Evolutionary conservation across 1,140 invertebrate species (phyloP), one percentile per base, ranked within the genome.

Genomic region (Drosophila bifasciata): DNA sequence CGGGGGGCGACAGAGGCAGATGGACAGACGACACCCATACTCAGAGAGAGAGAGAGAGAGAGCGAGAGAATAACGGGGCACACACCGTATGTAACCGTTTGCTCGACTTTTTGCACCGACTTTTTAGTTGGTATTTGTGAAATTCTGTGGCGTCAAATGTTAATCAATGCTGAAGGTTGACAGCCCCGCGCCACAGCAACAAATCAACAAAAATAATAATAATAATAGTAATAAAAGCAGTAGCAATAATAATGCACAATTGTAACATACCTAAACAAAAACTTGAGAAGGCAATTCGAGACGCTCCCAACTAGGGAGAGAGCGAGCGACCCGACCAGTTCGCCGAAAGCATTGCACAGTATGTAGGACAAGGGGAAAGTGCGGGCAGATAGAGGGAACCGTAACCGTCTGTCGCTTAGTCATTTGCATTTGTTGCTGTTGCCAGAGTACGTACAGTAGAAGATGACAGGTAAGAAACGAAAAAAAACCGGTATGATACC

Each of bases 121-220:
- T 74, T 73, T 76, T 76, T 76, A 74, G 58, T 78, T 79, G 58
- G 66, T 68, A 48, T 85, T 84, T 85, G 68, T 80, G 83, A 86
- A 86, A 86, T 88, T 86, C 79, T 86, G 83, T 83, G 86, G 86
- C 78, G 83, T 88, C 83, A 88, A 86, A 86, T 86, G 83, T 83
- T 86, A 86, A 86, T 86, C 74, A 88, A 86, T 88, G 77, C 59
- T 79, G 83, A 86, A 86, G 83, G 83, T 88, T 86, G 75, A 44
- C 53, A 40, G 46, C 56, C 58, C 49, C 51, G 41, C 55, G 36
- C 50, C 44, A 32, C 50, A 56, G 61, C 71, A 77, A 53, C 52
- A 72, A 64, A 84, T 71, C 71, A 70, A 58, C 56, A 49, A 43
- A 70, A 45, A 64, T 69, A 69, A 68, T 69, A 45, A 64, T 69